Evolutionary conservation across 2,797 vertebrate species (phyloP), one percentile per base, ranked within the genome.

Genomic region (Perdix hodgsoniae): DNA sequence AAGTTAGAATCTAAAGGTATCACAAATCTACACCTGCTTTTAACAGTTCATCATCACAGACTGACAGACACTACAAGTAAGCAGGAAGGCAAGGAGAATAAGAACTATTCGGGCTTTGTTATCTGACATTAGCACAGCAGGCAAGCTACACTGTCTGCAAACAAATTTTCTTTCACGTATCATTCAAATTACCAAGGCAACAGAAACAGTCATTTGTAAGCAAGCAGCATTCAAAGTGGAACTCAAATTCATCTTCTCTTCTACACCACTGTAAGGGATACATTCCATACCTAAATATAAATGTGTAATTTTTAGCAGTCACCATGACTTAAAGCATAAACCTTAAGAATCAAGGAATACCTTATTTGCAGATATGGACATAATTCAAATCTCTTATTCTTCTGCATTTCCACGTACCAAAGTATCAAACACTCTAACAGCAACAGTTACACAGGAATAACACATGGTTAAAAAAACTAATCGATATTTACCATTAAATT

Each of bases 401-500:
- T 82, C 22, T 80, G 65, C 82, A 83, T 89, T 81, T 93, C 70
- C 47, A 94, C 60, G 88, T 85, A 90, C n/a, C 39, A 63, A 96
- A 88, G 77, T 16, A 94, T 86, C 18, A 91, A 65, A 72, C 59
- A 66, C n/a, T 26, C 84, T 64, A 83, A 35, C 27, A 89, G 90
- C 39, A 93, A 60, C 23, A 93, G 23, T 50, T 89, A 78, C 52
- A 52, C 8, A 69, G 40, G 77, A 77, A 89, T 69, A 10, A 7
- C 27, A 54, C 65, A 33, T 42, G 74, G 44, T 79, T 96, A 88
- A 95, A 97, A 97, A 95, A 75, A 10, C 82, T 90, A 91, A 97
- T 97, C 96, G 76, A 97, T 97, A 97, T 99, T 99, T 98, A 99
- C 99, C 97, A 99, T 98, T 98, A 99, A 98, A 98, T 98, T 99